Percentiles rank a stretch among this genome's conserved stretches.
phyloP scores from a whole-genome alignment of 23 tunicate species.

The Ascidia mentula region DNA sequence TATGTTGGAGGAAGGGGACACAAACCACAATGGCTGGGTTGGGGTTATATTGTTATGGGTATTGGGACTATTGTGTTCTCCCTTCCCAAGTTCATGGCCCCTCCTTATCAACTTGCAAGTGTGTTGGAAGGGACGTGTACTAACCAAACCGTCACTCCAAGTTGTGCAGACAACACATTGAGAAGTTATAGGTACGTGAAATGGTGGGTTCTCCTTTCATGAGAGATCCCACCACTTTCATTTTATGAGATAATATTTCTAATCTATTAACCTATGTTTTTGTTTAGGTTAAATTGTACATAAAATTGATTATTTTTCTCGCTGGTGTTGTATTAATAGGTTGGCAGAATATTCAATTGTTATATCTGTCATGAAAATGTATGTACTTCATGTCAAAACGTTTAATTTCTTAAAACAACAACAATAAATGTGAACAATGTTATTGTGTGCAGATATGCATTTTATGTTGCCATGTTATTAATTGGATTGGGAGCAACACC shows the following conservation, averaged over 20 bases:
- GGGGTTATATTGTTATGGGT: constrained; percentile 82
- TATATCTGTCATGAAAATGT: too few relatives aligned
- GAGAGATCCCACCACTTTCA: too few relatives aligned
- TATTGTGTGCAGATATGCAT: constrained; percentile 43
- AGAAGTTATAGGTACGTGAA: constrained; percentile 28
- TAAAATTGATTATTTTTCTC: too few relatives aligned
- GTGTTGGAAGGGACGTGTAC: background rate
- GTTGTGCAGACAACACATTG: constrained; percentile 1
- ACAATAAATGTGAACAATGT: too few relatives aligned
- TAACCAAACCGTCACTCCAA: background rate
- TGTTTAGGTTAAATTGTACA: too few relatives aligned
- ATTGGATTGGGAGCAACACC: constrained; percentile 84
- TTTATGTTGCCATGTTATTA: constrained; percentile 61
- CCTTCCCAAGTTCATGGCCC: constrained; percentile 78
- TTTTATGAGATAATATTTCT: too few relatives aligned
- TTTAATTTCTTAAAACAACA: too few relatives aligned
- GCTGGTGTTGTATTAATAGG: too few relatives aligned
- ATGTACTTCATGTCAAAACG: too few relatives aligned
- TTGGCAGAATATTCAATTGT: too few relatives aligned
- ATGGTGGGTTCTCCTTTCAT: too few relatives aligned
- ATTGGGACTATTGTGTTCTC: constrained; percentile 65
- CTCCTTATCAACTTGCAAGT: constrained; percentile 8
- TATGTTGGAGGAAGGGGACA: constrained; percentile 83
- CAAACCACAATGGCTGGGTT: constrained; percentile 85
- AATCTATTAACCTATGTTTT: too few relatives aligned